Base-by-base conservation (phyloP, 2,888 invertebrate genomes). In the Nematopogon swammerdamellus region DNA sequence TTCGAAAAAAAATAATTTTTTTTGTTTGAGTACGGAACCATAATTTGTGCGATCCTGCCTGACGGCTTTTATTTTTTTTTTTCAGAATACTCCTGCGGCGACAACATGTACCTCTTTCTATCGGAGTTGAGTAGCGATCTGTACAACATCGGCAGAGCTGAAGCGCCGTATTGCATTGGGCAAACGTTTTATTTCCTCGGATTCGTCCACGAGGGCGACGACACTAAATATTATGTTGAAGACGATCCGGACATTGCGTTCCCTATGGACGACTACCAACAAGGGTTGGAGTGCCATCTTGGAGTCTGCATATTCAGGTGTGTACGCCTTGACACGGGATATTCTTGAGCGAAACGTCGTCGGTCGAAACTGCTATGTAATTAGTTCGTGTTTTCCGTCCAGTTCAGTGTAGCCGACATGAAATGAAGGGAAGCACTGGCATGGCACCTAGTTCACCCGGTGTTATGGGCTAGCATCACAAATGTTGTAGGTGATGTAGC, bases 231-330 rank as follows among this genome's bases (percentile, higher is more conserved):
- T 49, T 77, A 62, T 51, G 51, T 75, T 16, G 70, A 70, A 48
- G 75, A 79, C 47, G 77, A 77, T 46, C 75, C 77, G 0, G 70
- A 55, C 44, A 56, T 79, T 0, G 65, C 62, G 0, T 79, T 79
- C 49, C 63, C 65, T 45, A 75, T 63, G 61, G 75, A 79, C 52
- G 77, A 77, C 52, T 77, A 63, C 46, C 60, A 77, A 14, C 77
- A 79, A 30, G 77, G 77, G 0, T 51, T 79, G 50, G 77, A 79
- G 57, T 79, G 77, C 47, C 74, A 76, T 50, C 51, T 67, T 1
- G 68, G 68, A 2, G 52, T 79, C 44, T 79, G 77, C 55, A 67
- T 79, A 20, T 79, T 66, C 57, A 72, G 77, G 77, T 73, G 53
- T n/a, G n/a, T n/a, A n/a, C n/a, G n/a, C n/a, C n/a, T n/a, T n/a